Base-by-base conservation (phyloP, 2,113 vertebrate species). In the Helogale parvula region DNA sequence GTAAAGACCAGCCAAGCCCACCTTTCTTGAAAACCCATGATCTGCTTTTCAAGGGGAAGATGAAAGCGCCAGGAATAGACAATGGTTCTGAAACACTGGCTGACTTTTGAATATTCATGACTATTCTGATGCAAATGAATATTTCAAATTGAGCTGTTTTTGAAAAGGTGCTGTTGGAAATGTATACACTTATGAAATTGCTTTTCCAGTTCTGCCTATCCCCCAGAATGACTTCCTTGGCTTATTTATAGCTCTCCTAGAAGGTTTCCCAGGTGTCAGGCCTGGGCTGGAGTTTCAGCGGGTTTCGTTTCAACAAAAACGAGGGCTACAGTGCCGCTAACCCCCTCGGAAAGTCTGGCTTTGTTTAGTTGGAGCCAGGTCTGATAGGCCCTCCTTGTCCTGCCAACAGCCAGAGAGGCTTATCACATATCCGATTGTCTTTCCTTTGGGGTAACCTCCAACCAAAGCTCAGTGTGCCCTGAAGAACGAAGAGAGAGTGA, bases 121-220 rank as follows among this genome's bases (percentile, higher is more conserved):
- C 96, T 97, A 98, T 98, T 98, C 97, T 98, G 83, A 98, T 98
- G 97, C 97, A 98, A 98, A 98, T 98, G 97, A 96, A 93, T 47
- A 88, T 94, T 90, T 97, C 97, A 93, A 87, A 91, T 90, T 83
- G 97, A 97, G 95, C 82, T 93, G 71, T 33, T 96, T 94, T 96
- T 88, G 68, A 86, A 79, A 93, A 97, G 95, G 96, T 97, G 94
- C 93, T 66, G 8, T 71, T 97, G 74, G 96, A 97, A 96, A 81
- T 76, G 23, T 90, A 90, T 90, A 95, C 3, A 52, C 83, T 95
- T 96, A 89, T 91, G 93, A 96, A 96, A 96, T 93, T 65, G 88
- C 93, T 94, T 93, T 88, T 54, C 93, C 94, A n/a, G 45, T 88
- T 79, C 60, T 60, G 68, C 68, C 50, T 15, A 90, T 65, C 69